These are phyloP conservation scores for Pseudorhombus dupliciocellatus DNA, from an alignment of 2,113 vertebrate genomes.

Conservation along the genomic window DNA sequence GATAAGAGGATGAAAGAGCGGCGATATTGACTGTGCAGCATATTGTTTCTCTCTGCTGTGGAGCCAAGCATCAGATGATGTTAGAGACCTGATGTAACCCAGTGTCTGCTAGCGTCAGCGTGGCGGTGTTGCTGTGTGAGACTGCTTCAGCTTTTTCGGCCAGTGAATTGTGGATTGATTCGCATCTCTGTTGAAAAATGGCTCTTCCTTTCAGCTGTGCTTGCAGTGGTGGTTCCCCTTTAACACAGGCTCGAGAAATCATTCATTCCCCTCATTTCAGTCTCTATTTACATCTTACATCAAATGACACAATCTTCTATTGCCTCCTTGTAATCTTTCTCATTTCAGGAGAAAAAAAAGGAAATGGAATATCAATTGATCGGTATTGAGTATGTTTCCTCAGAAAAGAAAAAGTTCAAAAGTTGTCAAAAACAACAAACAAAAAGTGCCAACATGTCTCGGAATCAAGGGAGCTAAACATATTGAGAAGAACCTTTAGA, in stretches of 20 bases:
- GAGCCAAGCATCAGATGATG: conserved; percentile 46
- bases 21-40: conserved; percentile 56
- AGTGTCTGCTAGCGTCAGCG: conserved; percentile 2
- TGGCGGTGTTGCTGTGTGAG: conserved; percentile 11
- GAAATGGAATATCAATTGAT: too few relatives aligned
- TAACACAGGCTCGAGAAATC: too few relatives aligned
- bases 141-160: conserved; percentile 19
- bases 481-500: not conserved
- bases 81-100: conserved; percentile 37
- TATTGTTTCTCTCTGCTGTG: conserved; percentile 50
- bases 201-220: not conserved
- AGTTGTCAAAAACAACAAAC: not conserved
- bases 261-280: not conserved
- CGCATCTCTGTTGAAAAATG: conserved; percentile 21
- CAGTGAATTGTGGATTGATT: conserved; percentile 37
- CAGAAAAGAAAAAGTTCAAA: not conserved
- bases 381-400: too few relatives aligned
- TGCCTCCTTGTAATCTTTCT: not conserved
- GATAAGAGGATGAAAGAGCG: conserved; percentile 63
- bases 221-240: too few relatives aligned
- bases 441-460: not conserved
- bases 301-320: too few relatives aligned
- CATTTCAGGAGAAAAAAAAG: not conserved
- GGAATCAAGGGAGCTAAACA: not conserved
- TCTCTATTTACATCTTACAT: conserved; percentile 6